Evolutionary conservation across 2,113 vertebrate genomes (phyloP).

Genomic region (Sakesphorus luctuosus): DNA sequence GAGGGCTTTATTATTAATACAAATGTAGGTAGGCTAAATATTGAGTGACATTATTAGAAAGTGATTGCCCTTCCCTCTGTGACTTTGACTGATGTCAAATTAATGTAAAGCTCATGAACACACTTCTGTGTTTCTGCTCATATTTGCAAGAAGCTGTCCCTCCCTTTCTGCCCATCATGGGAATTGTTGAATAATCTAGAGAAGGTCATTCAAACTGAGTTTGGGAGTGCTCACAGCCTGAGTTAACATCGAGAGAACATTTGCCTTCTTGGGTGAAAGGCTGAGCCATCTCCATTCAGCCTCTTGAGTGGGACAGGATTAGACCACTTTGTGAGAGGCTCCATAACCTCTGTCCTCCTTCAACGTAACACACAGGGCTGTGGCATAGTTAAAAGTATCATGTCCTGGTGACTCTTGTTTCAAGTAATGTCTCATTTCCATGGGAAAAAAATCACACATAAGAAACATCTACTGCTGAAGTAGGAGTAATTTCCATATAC

Average conservation of each 20-base stretch:
- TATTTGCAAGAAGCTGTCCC: not conserved
- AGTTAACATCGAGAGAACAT: not conserved
- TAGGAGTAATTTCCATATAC: not conserved
- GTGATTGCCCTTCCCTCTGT: slow-evolving; percentile 29
- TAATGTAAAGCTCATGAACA: not conserved
- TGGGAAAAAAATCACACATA: not conserved
- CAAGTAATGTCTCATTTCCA: not conserved
- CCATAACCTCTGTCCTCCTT: not conserved
- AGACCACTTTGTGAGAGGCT: not conserved
- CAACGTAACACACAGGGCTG: fast-evolving
- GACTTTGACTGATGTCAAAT: slow-evolving; percentile 26
- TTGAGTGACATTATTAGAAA: slow-evolving; percentile 46
- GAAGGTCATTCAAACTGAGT: not conserved
- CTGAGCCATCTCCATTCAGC: not conserved
- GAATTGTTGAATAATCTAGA: not conserved
- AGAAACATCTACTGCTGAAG: not conserved
- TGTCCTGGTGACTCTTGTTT: not conserved
- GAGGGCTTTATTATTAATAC: slow-evolving; percentile 41
- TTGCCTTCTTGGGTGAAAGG: not conserved
- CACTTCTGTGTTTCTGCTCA: not conserved
- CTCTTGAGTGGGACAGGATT: not conserved
- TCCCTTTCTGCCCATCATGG: not conserved
- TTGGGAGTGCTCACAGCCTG: not conserved
- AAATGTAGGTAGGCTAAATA: slow-evolving; percentile 22
- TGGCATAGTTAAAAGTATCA: not conserved